phyloP scores from a whole-genome alignment of 2,113 vertebrate genomes.

The Eira barbara region DNA sequence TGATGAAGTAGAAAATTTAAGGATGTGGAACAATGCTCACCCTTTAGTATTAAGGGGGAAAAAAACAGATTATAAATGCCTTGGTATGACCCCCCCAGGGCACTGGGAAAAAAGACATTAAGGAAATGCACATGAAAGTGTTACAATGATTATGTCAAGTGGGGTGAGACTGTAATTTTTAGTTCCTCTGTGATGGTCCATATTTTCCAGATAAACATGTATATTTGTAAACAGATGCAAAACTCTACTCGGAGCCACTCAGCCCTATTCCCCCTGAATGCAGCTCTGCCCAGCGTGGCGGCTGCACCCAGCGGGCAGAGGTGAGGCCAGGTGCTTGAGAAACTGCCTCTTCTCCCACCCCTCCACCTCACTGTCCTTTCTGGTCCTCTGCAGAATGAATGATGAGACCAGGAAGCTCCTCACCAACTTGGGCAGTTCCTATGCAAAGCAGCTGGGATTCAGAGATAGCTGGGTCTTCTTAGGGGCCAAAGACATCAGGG shows the following conservation, averaged over 20 bases:
- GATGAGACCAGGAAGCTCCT: constrained; percentile 82
- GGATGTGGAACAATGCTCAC: not conserved
- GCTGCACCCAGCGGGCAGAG: fast-evolving
- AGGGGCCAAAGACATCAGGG: constrained; percentile 79
- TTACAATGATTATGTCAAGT: not conserved
- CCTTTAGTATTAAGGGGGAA: not conserved
- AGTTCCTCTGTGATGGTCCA: not conserved
- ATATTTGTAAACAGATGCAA: not conserved
- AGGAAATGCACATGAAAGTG: not conserved
- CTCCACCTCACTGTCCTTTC: fast-evolving
- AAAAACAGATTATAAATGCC: not conserved
- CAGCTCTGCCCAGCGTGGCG: fast-evolving
- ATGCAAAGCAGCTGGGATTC: constrained; percentile 79
- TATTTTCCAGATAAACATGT: not conserved
- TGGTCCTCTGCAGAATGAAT: constrained; percentile 84
- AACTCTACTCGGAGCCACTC: not conserved
- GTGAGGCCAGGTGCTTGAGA: not conserved
- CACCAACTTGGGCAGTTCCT: constrained; percentile 84
- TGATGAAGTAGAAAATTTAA: not conserved
- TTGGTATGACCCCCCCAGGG: not conserved
- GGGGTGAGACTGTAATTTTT: not conserved
- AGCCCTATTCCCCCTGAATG: fast-evolving
- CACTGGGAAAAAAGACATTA: not conserved
- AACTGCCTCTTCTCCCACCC: fast-evolving
- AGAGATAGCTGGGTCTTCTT: constrained; percentile 94